Conservation (phyloP, 1,140 invertebrate species). For the Pseudoatta argentina region DNA sequence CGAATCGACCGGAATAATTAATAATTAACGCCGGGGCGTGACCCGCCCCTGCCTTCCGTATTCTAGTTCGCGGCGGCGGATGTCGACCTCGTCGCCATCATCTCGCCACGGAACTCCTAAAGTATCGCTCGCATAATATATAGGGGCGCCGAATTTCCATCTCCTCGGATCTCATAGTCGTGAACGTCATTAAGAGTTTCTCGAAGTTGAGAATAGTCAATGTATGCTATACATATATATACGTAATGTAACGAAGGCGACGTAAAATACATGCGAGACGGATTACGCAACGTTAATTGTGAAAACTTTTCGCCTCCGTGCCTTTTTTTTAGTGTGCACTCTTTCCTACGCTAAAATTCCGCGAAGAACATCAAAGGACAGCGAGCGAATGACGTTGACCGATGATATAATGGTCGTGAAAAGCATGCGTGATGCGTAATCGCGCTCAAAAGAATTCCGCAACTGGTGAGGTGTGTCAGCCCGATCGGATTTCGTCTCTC, state of each 20-base stretch:
- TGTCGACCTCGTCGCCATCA: conserved; percentile 58
- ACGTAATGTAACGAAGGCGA: neutral
- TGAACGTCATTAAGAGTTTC: neutral
- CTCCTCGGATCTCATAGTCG: neutral
- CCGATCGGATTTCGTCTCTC: conserved; percentile 55
- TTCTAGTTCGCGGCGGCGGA: conserved; percentile 47
- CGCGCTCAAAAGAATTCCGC: conserved; percentile 56
- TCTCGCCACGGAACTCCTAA: conserved; percentile 36
- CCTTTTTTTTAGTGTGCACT: neutral
- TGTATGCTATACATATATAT: neutral
- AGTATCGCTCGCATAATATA: conserved; percentile 51
- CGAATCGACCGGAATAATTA: conserved; percentile 68
- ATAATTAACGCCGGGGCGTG: conserved; percentile 64
- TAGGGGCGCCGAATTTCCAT: conserved; percentile 26
- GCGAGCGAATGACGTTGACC: conserved; percentile 44
- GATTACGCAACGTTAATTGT: conserved; percentile 46
- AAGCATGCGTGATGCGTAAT: conserved; percentile 43
- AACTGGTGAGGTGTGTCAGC: conserved; percentile 47
- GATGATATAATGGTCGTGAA: conserved; percentile 51
- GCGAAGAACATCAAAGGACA: conserved; percentile 55
- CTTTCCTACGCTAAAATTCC: conserved; percentile 37
- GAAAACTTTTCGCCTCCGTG: conserved; percentile 13
- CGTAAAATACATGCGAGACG: neutral
- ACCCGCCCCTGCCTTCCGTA: conserved; percentile 27
- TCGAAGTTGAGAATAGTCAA: neutral